Conservation (phyloP, 2,888 invertebrate species). For the Pachycephus smyrnensis region DNA sequence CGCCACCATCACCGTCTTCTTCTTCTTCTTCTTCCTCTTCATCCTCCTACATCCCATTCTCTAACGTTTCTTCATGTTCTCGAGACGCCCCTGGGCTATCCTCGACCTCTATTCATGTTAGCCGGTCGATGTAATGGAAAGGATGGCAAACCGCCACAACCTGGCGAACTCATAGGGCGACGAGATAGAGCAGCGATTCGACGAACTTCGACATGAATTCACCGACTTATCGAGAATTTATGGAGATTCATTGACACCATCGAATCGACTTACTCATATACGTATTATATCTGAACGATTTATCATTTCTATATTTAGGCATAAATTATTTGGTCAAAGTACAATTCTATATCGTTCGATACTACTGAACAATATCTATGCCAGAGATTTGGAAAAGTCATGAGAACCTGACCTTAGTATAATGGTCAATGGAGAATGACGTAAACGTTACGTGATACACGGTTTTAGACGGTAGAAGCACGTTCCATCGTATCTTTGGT, state of each 20-base stretch:
- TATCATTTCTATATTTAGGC: neutral
- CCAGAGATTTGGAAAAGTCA: neutral
- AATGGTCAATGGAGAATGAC: neutral
- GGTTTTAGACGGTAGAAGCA: neutral
- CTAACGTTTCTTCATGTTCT: constrained; percentile 18
- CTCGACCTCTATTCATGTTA: constrained; percentile 1
- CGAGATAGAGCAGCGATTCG: neutral
- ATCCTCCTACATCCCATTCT: constrained; percentile 11
- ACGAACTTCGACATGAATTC: neutral
- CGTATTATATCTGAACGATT: neutral
- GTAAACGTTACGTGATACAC: neutral
- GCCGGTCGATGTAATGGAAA: constrained; percentile 22
- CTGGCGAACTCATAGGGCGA: neutral
- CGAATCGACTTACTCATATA: neutral
- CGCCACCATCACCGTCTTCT: constrained; percentile 28
- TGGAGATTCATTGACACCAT: neutral
- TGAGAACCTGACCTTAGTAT: neutral
- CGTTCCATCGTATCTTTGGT: neutral
- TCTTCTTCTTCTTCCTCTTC: constrained; percentile 16
- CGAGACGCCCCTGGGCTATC: constrained; percentile 23
- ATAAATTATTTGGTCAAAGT: neutral
- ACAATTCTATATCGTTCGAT: neutral
- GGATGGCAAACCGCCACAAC: constrained; percentile 27
- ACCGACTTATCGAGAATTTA: neutral
- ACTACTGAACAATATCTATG: neutral